phyloP scores from a whole-genome alignment of 2,888 invertebrate species.

The Drosophila neoperkinsi region DNA sequence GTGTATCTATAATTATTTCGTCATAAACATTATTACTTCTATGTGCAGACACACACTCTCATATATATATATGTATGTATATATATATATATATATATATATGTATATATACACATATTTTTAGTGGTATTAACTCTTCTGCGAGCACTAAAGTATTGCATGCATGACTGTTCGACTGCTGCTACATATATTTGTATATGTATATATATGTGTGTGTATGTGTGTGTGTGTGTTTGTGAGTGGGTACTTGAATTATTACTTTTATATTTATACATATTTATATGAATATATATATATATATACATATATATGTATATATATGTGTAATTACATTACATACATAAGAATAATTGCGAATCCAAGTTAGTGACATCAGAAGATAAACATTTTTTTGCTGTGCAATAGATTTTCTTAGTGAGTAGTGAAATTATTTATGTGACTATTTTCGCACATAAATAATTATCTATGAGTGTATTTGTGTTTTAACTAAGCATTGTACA shows the following conservation, averaged over 20 bases:
- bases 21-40: slow-evolving; percentile 22
- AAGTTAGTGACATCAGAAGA: not conserved
- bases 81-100: not conserved
- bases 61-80: not conserved
- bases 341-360: not conserved
- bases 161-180: slow-evolving; percentile 18
- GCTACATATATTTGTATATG: not conserved
- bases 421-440: slow-evolving; percentile 11
- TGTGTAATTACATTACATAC: not conserved
- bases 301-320: not conserved
- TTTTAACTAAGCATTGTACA: not conserved
- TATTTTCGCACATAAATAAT: not conserved
- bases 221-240: slow-evolving; percentile 5
- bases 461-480: not conserved
- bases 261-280: not conserved
- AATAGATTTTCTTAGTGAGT: slow-evolving; percentile 3
- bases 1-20: slow-evolving; percentile 28
- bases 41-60: not conserved
- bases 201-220: not conserved
- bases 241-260: slow-evolving; percentile 14
- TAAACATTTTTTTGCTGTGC: not conserved
- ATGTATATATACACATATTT: not conserved
- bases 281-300: not conserved
- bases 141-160: slow-evolving; percentile 5
- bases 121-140: not conserved